Evolutionary conservation across 2,888 invertebrate genomes (phyloP).

Genomic region (Beris morrisii): DNA sequence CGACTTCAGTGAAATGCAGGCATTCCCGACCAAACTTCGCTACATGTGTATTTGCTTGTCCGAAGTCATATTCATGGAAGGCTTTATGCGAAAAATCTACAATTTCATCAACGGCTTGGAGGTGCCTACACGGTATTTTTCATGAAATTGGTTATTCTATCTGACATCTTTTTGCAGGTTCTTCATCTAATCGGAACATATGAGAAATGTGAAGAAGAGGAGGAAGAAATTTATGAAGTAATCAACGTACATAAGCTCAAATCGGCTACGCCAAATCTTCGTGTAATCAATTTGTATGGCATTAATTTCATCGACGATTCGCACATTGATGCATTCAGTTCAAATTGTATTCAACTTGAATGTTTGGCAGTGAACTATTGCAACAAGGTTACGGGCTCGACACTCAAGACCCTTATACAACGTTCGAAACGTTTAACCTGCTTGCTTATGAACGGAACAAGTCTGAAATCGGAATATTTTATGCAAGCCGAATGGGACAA

Average conservation of each 20-base stretch:
- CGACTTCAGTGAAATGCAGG: slow-evolving; percentile 98
- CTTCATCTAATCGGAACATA: slow-evolving; percentile 97
- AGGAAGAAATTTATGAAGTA: slow-evolving; percentile 98
- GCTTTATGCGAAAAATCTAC: slow-evolving; percentile 99
- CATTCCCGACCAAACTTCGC: slow-evolving; percentile 94
- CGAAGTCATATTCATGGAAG: slow-evolving; percentile 99
- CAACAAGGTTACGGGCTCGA: slow-evolving; percentile 93
- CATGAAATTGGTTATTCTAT: background rate
- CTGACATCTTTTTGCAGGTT: slow-evolving; percentile 55
- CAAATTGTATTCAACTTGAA: slow-evolving; percentile 95
- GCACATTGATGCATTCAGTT: slow-evolving; percentile 97
- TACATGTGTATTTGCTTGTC: slow-evolving; percentile 96
- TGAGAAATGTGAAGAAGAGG: slow-evolving; percentile 96
- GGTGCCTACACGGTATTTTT: slow-evolving; percentile 44
- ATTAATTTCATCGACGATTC: slow-evolving; percentile 98
- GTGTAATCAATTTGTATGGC: slow-evolving; percentile 97
- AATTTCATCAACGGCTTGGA: slow-evolving; percentile 98
- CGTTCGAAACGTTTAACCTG: slow-evolving; percentile 89
- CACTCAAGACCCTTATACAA: slow-evolving; percentile 91
- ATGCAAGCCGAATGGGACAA: slow-evolving; percentile 99
- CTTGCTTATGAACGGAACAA: slow-evolving; percentile 95
- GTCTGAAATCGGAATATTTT: slow-evolving; percentile 88
- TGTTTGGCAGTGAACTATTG: slow-evolving; percentile 97
- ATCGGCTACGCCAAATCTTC: slow-evolving; percentile 94
- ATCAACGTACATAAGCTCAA: slow-evolving; percentile 99